Percentiles rank a stretch among this genome's conserved stretches.
Conservation (phyloP, 2,888 invertebrate genomes). For the Tachystola acroxantha region DNA sequence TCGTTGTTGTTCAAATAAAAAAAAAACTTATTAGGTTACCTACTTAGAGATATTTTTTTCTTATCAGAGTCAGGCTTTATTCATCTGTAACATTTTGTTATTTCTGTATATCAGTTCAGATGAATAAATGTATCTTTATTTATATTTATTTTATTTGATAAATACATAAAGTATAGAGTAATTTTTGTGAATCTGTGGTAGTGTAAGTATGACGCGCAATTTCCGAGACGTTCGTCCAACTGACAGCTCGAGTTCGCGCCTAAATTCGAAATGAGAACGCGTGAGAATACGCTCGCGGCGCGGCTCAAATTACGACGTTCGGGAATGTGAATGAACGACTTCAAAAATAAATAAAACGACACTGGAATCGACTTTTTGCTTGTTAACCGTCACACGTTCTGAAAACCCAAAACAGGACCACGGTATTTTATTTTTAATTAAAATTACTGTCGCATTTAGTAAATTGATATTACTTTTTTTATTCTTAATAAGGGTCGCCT, state of each 20-base stretch:
- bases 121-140: too few species aligned
- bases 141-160: too few species aligned
- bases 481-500: not conserved
- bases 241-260: constrained; percentile 55
- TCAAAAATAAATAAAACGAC: constrained; percentile 17
- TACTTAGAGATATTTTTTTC: too few species aligned
- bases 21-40: too few species aligned
- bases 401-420: constrained; percentile 4
- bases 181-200: too few species aligned
- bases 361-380: constrained; percentile 34
- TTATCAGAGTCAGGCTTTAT: too few species aligned
- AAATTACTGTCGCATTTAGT: constrained; percentile 1
- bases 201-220: constrained; percentile 2
- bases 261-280: constrained; percentile 62
- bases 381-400: constrained; percentile 18
- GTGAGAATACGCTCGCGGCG: constrained; percentile 61
- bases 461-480: not conserved
- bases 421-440: constrained; percentile 6
- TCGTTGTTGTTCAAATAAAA: too few species aligned
- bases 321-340: constrained; percentile 51
- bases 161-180: too few species aligned
- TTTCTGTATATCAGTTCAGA: too few species aligned
- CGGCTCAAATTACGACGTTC: constrained; percentile 49
- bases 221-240: constrained; percentile 3
- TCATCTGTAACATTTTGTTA: too few species aligned